Conservation (phyloP, 2,797 vertebrate species). For the Cryptoblepharus egeriae region DNA sequence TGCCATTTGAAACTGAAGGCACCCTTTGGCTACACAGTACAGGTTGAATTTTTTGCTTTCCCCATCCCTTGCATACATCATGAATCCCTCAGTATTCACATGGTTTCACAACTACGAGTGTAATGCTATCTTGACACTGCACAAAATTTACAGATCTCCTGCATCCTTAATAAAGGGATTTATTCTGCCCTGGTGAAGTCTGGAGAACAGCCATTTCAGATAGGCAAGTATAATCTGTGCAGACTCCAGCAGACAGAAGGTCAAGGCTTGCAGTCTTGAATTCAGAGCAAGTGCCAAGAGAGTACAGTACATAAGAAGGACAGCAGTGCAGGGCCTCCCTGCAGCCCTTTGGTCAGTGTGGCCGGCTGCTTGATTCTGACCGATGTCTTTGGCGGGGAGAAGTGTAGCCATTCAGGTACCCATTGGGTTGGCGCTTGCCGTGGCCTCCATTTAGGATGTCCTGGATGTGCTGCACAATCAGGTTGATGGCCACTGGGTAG, state of each 20-base stretch:
- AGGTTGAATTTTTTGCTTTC: not conserved
- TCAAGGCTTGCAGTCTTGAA: constrained; percentile 70
- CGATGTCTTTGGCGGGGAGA: constrained; percentile 82
- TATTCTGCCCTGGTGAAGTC: constrained; percentile 9
- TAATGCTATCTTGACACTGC: not conserved
- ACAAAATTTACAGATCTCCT: not conserved
- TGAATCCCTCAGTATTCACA: not conserved
- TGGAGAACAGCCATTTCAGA: too few relatives aligned
- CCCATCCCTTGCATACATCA: not conserved
- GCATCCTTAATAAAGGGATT: not conserved
- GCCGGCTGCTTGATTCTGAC: constrained; percentile 90
- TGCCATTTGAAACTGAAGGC: not conserved
- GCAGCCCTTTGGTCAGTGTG: constrained; percentile 83
- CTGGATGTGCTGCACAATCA: constrained; percentile 97
- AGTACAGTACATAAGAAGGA: constrained; percentile 60
- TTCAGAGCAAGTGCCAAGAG: constrained; percentile 43
- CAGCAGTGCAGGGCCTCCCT: constrained; percentile 8
- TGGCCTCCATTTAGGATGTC: constrained; percentile 92
- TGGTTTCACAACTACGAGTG: not conserved
- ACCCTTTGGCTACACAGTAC: not conserved
- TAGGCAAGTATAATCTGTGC: constrained; percentile 55
- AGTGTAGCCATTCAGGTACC: constrained; percentile 82
- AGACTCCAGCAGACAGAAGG: constrained; percentile 64
- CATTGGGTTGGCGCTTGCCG: constrained; percentile 87
- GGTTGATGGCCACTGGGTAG: constrained; percentile 91